Percentiles rank a stretch among this genome's conserved stretches.
Evolutionary conservation across 2,113 vertebrate species (phyloP).

Genomic region (Lipophrys pholis): DNA sequence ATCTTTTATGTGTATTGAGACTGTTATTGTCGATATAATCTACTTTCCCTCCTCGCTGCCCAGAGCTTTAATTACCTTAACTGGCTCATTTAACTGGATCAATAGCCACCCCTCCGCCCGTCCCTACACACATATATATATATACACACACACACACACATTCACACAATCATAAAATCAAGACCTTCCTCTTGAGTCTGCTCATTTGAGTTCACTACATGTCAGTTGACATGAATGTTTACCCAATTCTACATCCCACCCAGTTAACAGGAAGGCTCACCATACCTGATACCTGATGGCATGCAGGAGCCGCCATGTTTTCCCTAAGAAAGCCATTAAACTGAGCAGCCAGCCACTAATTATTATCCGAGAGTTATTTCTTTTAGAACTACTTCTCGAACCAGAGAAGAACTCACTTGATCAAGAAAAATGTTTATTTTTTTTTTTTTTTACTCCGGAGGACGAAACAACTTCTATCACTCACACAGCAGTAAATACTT

Average conservation of each 20-base stretch:
- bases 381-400: conserved; percentile 8
- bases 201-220: conserved; percentile 29
- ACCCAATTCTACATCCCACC: neutral
- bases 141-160: conserved; percentile 1
- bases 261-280: neutral
- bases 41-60: conserved; percentile 52
- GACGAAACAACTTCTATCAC: conserved; percentile 1
- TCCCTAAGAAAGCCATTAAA: conserved; percentile 7
- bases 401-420: conserved; percentile 22
- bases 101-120: conserved; percentile 56
- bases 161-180: conserved; percentile 22
- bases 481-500: conserved; percentile 3
- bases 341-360: neutral
- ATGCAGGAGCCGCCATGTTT: neutral
- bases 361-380: conserved; percentile 15
- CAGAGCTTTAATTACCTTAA: conserved; percentile 77
- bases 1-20: conserved; percentile 65
- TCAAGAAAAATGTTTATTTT: conserved; percentile 8
- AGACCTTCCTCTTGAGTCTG: conserved; percentile 1
- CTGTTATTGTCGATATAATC: conserved; percentile 73
- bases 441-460: neutral
- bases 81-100: conserved; percentile 78
- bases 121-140: conserved; percentile 18
- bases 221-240: neutral
- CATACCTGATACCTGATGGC: neutral